Evolutionary conservation across 2,888 invertebrate genomes (phyloP).

Genomic region (Microctonus hyperodae): DNA sequence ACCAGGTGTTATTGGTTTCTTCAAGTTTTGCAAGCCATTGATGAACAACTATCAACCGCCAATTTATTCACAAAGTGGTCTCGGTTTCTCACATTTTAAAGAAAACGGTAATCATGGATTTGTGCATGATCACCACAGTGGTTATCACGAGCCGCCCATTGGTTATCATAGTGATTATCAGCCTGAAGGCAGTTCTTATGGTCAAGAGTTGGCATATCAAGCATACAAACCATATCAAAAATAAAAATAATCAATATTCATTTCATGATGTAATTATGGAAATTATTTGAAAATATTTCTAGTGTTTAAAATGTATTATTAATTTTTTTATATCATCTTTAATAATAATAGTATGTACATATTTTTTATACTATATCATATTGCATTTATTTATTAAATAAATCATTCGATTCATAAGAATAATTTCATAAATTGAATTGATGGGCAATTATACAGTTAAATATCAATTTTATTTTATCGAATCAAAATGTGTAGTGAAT

Average conservation of each 20-base stretch:
- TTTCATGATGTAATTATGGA: too few species aligned
- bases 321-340: slow-evolving; percentile 15
- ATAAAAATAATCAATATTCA: slow-evolving; percentile 18
- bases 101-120: slow-evolving; percentile 63
- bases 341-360: slow-evolving; percentile 15
- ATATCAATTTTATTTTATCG: not conserved
- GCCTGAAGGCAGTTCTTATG: slow-evolving; percentile 70
- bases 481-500: not conserved
- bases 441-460: not conserved
- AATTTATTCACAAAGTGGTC: slow-evolving; percentile 78
- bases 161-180: slow-evolving; percentile 54
- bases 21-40: slow-evolving; percentile 82
- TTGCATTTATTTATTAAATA: not conserved
- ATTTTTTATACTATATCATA: too few species aligned
- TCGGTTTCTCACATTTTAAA: slow-evolving; percentile 73
- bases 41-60: slow-evolving; percentile 65
- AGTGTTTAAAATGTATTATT: slow-evolving; percentile 12
- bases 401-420: not conserved
- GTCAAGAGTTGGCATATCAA: slow-evolving; percentile 77
- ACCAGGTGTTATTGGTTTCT: slow-evolving; percentile 84
- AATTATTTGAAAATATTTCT: too few species aligned
- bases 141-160: slow-evolving; percentile 61
- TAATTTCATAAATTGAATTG: not conserved
- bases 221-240: slow-evolving; percentile 66
- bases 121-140: slow-evolving; percentile 47